Evolutionary conservation across 2,888 invertebrate genomes (phyloP).

Genomic region (Brachypalpus laphriformis): DNA sequence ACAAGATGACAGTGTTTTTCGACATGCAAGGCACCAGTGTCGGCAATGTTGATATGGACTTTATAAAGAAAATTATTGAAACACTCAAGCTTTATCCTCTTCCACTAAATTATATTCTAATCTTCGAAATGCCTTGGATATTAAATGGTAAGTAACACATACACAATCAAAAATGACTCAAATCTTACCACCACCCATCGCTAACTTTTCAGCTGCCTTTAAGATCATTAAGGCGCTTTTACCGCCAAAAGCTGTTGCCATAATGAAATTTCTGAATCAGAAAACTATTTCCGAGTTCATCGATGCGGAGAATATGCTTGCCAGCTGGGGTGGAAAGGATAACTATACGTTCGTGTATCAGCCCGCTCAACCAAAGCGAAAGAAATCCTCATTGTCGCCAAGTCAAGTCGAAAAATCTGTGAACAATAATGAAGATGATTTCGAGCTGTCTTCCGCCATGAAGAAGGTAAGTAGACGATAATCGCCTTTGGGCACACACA

Average conservation of each 20-base stretch:
- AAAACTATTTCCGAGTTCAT: slow-evolving; percentile 90
- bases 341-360: slow-evolving; percentile 83
- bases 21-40: slow-evolving; percentile 95
- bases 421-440: slow-evolving; percentile 54
- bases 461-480: slow-evolving; percentile 45
- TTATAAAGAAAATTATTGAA: slow-evolving; percentile 93
- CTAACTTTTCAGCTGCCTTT: slow-evolving; percentile 88
- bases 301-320: slow-evolving; percentile 88
- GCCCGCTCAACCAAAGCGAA: slow-evolving; percentile 18
- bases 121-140: slow-evolving; percentile 97
- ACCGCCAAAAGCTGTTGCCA: slow-evolving; percentile 93
- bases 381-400: not conserved
- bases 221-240: slow-evolving; percentile 94
- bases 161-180: not conserved
- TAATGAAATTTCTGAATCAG: slow-evolving; percentile 92
- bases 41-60: slow-evolving; percentile 95
- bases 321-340: slow-evolving; percentile 91
- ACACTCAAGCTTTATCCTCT: slow-evolving; percentile 94
- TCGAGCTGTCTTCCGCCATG: slow-evolving; percentile 5
- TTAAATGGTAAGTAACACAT: slow-evolving; percentile 86
- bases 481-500: not conserved
- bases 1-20: slow-evolving; percentile 92
- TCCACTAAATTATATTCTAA: slow-evolving; percentile 93
- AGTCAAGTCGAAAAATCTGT: not conserved
- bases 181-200: not conserved